These are phyloP conservation scores for Mugil cephalus DNA, from an alignment of 2,113 vertebrate species.

Conservation along the genomic window DNA sequence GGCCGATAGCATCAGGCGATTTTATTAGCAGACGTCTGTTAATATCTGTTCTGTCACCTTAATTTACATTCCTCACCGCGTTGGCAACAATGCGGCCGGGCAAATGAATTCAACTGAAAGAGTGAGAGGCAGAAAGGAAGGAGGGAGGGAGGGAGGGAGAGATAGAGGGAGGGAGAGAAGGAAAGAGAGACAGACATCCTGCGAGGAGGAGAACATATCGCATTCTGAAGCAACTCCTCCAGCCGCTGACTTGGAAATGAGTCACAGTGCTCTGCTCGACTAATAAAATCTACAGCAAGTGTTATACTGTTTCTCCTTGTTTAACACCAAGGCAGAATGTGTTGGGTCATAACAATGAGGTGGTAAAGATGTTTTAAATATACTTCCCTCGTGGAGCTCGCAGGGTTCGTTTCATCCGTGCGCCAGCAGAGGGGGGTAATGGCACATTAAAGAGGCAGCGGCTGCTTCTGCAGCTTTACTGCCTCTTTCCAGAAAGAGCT, in stretches of 20 bases:
- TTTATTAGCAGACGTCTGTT: slow-evolving; percentile 54
- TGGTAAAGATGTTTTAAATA: slow-evolving; percentile 70
- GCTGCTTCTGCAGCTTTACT: slow-evolving; percentile 13
- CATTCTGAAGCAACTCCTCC: slow-evolving; percentile 62
- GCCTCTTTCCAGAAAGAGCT: slow-evolving; percentile 9
- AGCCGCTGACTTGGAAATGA: slow-evolving; percentile 73
- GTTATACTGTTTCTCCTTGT: slow-evolving; percentile 73
- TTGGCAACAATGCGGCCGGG: slow-evolving; percentile 59
- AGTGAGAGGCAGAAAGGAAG: slow-evolving; percentile 44
- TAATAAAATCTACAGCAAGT: slow-evolving; percentile 72
- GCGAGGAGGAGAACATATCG: slow-evolving; percentile 52
- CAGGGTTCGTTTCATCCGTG: neutral
- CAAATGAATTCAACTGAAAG: slow-evolving; percentile 69
- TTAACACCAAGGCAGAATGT: slow-evolving; percentile 72
- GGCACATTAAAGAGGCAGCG: slow-evolving; percentile 54
- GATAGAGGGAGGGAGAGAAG: neutral
- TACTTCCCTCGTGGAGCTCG: slow-evolving; percentile 37
- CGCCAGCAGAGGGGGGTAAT: slow-evolving; percentile 80
- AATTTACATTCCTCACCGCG: slow-evolving; percentile 55
- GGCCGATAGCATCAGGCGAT: slow-evolving; percentile 48
- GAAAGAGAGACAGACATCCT: slow-evolving; percentile 28
- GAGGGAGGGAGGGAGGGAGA: slow-evolving; percentile 18
- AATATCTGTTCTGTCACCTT: slow-evolving; percentile 59
- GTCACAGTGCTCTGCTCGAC: slow-evolving; percentile 58
- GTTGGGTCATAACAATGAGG: slow-evolving; percentile 76